Evolutionary conservation across 2,888 invertebrate species (phyloP).

Genomic region (Pteria penguin): DNA sequence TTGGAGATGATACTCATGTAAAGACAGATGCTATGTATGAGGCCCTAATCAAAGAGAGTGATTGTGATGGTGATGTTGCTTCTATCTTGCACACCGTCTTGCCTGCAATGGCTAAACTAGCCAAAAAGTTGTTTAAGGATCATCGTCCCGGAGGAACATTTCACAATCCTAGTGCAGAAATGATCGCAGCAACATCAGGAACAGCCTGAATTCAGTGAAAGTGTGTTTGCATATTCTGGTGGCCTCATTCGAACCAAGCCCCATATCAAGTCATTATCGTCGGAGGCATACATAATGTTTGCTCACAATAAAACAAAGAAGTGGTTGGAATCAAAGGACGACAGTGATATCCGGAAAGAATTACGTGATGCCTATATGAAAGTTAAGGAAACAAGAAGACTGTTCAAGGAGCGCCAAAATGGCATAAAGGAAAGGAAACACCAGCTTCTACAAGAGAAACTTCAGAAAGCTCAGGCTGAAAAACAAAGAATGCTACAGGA

Average conservation of each 20-base stretch:
- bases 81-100: constrained; percentile 13
- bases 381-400: neutral
- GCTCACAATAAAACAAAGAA: constrained; percentile 11
- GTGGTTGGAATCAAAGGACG: constrained; percentile 8
- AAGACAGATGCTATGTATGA: constrained; percentile 16
- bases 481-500: neutral
- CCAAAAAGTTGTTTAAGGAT: constrained; percentile 4
- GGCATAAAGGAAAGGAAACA: constrained; percentile 9
- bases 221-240: constrained; percentile 18
- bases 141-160: constrained; percentile 13
- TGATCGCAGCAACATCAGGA: neutral
- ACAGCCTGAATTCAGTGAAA: constrained; percentile 18
- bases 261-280: constrained; percentile 4
- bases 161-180: constrained; percentile 4
- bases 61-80: constrained; percentile 4
- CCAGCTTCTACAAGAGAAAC: neutral
- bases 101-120: constrained; percentile 20
- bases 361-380: constrained; percentile 7
- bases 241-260: constrained; percentile 14
- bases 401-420: neutral
- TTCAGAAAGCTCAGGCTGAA: neutral
- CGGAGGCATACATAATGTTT: constrained; percentile 19
- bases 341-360: neutral
- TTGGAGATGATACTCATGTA: constrained; percentile 13
- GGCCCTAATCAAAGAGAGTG: neutral